Base-by-base conservation (phyloP, 23 tunicate genomes). In the Oikopleura vanhoeffeni region DNA sequence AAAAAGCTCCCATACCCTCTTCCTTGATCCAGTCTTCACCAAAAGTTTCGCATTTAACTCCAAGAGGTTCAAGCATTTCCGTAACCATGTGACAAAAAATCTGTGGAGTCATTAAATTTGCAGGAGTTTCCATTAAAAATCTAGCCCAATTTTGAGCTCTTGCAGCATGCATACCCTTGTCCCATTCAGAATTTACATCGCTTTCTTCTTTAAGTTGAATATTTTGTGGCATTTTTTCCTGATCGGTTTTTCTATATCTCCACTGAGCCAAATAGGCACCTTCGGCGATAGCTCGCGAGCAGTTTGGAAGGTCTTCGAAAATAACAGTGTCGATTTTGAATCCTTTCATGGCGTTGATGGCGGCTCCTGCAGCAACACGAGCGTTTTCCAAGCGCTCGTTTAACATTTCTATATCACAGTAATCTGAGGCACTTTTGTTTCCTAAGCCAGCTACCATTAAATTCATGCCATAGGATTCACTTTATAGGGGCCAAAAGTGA, bases 1-100 rank as follows among this genome's bases (percentile, higher is more conserved):
- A 88, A 76, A 92, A 92, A 0, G 97, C 92, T 33, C 92, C 92
- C 97, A 92, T 92, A 28, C 90, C 87, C 64, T 92, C 85, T 0
- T 84, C 71, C 77, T 82, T 84, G 67, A 89, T 92, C 90, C 90
- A 92, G 2, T 85, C 86, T 41, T 85, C 1, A 38, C 86, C 89
- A 28, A 83, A 84, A 38, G 88, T 84, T 18, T 85, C 40, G 40
- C 89, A 87, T 40, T 82, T 41, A 40, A 86, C 40, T 18, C 86
- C 89, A 41, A 86, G 76, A 27, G 87, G 39, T 0, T 84, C 83
- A 34, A 87, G 40, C 40, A 33, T 76, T 35, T 90, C 84, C 36
- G 57, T 39, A 0, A 89, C 89, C 0, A 8, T 39, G 4, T 89
- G 85, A 3, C 88, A 89, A 86, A 92, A 92, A 0, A 84, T 76